Percentiles rank a stretch among this genome's conserved stretches.
Conservation (phyloP, 2,113 vertebrate genomes). For the Macrotus californicus region DNA sequence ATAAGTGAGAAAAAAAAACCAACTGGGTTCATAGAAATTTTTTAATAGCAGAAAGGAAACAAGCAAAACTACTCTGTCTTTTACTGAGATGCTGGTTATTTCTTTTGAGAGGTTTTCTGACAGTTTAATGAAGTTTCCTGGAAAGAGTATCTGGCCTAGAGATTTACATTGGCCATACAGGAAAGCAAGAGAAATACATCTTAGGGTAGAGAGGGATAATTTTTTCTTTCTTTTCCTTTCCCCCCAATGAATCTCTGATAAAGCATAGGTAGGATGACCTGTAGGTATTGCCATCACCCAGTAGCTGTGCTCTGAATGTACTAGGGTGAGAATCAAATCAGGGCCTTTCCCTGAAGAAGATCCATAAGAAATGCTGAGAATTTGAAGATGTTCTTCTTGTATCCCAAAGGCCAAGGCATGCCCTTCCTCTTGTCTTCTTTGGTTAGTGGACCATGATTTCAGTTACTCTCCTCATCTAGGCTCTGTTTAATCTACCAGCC, state of each 20-base stretch:
- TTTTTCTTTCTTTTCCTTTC: not conserved
- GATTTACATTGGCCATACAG: not conserved
- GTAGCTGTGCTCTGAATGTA: not conserved
- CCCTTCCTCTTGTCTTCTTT: not conserved
- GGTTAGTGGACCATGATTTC: not conserved
- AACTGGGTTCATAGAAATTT: not conserved
- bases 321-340: not conserved
- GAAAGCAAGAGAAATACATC: not conserved
- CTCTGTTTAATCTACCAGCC: not conserved
- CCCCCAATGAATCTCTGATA: accelerated
- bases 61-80: not conserved
- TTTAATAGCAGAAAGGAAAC: not conserved
- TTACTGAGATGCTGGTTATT: not conserved
- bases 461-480: accelerated
- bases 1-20: not conserved
- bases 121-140: not conserved
- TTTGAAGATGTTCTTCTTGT: not conserved
- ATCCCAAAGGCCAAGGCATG: not conserved
- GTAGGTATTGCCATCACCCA: not conserved
- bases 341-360: not conserved
- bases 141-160: not conserved
- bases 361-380: not conserved
- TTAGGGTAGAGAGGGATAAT: too few species aligned
- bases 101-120: not conserved
- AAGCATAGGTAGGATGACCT: not conserved